Conservation (phyloP, 2,797 vertebrate genomes). For the Phataginus tricuspis region DNA sequence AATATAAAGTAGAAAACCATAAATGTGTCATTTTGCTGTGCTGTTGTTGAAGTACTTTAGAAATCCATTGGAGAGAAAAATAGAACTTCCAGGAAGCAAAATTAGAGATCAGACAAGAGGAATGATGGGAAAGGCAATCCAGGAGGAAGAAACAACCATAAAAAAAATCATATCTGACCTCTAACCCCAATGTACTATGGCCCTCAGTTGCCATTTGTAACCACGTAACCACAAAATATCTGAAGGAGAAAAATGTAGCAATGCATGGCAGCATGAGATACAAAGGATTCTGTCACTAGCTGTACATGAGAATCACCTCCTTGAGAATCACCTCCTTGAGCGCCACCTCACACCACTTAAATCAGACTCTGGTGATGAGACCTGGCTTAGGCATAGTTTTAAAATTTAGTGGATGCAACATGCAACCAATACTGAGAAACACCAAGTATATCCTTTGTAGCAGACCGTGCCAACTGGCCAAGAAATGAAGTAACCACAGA, state of each 20-base stretch:
- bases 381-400: not conserved
- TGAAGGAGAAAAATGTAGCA: not conserved
- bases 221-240: not conserved
- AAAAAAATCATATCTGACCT: not conserved
- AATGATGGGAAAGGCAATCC: not conserved
- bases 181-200: not conserved
- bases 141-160: not conserved
- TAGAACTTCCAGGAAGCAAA: not conserved
- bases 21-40: not conserved
- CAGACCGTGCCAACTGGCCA: not conserved
- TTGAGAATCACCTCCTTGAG: not conserved
- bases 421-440: not conserved
- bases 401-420: not conserved
- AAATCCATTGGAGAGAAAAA: not conserved
- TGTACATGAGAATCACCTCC: not conserved
- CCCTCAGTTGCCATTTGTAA: not conserved
- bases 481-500: not conserved
- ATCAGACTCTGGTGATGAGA: not conserved
- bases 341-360: not conserved
- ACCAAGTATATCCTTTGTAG: not conserved
- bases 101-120: not conserved
- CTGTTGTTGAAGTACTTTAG: not conserved
- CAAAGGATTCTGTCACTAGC: not conserved
- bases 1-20: not conserved
- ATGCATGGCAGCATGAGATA: not conserved